phyloP scores from a whole-genome alignment of 1,140 invertebrate species.

The Brachionus angularis region DNA sequence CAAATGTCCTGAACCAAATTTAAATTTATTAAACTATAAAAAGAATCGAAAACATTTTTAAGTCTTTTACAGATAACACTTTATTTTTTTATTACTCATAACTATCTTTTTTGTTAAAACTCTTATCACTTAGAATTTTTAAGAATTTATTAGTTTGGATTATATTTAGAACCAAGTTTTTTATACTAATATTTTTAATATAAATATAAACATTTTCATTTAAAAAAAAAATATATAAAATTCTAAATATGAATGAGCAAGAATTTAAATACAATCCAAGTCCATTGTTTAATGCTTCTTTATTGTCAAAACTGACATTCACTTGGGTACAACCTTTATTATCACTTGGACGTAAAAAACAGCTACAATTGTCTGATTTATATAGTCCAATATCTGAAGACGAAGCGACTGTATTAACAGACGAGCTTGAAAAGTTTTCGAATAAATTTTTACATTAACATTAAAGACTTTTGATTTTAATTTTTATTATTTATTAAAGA shows the following conservation, averaged over 20 bases:
- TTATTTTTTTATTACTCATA: no score
- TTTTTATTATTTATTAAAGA: neutral
- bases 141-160: no score
- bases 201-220: no score
- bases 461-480: neutral
- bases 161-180: no score
- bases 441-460: neutral
- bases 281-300: neutral
- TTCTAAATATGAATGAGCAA: conserved; percentile 16
- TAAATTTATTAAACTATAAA: no score
- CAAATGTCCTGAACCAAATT: no score
- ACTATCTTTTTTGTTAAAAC: no score
- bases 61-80: no score
- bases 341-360: conserved; percentile 17
- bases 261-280: conserved; percentile 13
- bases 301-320: conserved; percentile 9
- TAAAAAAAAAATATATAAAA: no score
- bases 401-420: neutral
- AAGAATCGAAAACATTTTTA: no score
- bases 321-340: conserved; percentile 18
- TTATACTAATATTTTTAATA: no score
- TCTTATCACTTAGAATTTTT: no score
- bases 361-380: conserved; percentile 39
- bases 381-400: conserved; percentile 37
- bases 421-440: conserved; percentile 28